phyloP scores from a whole-genome alignment of 2,888 invertebrate genomes.

The Vesta saturnalis region DNA sequence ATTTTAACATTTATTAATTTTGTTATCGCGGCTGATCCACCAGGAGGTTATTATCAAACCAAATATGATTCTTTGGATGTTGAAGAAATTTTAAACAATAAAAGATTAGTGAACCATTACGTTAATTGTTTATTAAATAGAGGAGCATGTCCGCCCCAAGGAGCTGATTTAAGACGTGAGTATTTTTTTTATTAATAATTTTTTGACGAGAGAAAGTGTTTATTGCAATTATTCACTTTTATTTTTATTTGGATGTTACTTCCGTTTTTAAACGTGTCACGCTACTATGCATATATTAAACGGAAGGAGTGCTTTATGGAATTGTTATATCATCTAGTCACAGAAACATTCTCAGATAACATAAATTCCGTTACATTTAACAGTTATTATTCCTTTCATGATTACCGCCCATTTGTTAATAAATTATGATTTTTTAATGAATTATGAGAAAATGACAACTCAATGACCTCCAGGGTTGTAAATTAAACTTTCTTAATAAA shows the following conservation, averaged over 20 bases:
- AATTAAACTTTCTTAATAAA: too few species aligned
- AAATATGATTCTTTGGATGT: conserved; percentile 78
- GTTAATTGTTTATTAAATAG: conserved; percentile 74
- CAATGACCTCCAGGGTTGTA: too few species aligned
- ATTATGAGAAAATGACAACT: too few species aligned
- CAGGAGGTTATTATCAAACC: conserved; percentile 59
- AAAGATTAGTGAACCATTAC: conserved; percentile 75
- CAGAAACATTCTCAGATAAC: too few species aligned
- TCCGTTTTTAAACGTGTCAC: neutral
- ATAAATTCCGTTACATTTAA: too few species aligned
- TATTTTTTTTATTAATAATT: conserved; percentile 47
- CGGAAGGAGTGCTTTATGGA: neutral
- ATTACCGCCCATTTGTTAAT: too few species aligned
- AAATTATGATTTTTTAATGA: too few species aligned
- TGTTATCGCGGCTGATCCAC: conserved; percentile 35
- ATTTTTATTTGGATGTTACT: neutral
- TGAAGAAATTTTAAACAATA: conserved; percentile 74
- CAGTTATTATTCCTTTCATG: too few species aligned
- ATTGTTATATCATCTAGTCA: neutral
- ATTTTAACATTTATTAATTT: neutral
- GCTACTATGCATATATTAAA: neutral
- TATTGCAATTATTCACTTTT: neutral
- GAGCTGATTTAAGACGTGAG: conserved; percentile 77
- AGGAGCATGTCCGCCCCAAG: conserved; percentile 78
- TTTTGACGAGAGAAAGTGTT: neutral